phyloP scores from a whole-genome alignment of 2,797 vertebrate genomes.

The Nasua narica region DNA sequence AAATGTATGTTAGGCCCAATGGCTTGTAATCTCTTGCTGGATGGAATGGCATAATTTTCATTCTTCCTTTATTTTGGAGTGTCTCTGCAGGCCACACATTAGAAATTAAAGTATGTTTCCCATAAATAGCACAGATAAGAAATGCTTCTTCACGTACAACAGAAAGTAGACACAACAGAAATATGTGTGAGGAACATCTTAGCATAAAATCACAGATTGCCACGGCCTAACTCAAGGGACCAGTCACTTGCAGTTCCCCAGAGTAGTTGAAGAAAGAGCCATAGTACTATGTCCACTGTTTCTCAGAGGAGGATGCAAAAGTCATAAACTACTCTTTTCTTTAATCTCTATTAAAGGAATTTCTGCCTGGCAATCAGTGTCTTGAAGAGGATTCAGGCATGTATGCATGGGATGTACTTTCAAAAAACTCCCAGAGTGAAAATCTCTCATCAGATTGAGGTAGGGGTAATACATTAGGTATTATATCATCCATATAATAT shows the following conservation, averaged over 20 bases:
- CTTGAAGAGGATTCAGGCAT: not conserved
- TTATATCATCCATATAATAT: too few relatives aligned
- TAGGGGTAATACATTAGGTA: not conserved
- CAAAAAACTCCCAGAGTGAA: not conserved
- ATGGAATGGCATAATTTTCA: not conserved
- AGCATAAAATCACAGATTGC: not conserved
- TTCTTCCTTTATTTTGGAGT: not conserved
- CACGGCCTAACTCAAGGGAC: not conserved
- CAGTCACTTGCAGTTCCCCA: not conserved
- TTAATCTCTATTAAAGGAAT: not conserved
- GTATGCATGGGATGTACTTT: not conserved
- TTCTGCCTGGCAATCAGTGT: slow-evolving; percentile 2
- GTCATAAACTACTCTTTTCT: slow-evolving; percentile 17
- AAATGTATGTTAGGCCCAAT: too few relatives aligned
- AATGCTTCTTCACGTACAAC: not conserved
- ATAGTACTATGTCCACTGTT: not conserved
- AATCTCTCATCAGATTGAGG: not conserved
- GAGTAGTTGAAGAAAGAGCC: not conserved
- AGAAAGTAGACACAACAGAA: not conserved
- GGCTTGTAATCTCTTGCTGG: not conserved
- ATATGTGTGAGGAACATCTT: not conserved
- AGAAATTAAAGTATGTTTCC: not conserved
- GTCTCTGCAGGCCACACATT: not conserved
- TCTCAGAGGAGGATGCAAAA: not conserved
- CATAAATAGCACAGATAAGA: not conserved